Base-by-base conservation (phyloP, 2,888 invertebrate genomes). In the Ariolimax columbianus region DNA sequence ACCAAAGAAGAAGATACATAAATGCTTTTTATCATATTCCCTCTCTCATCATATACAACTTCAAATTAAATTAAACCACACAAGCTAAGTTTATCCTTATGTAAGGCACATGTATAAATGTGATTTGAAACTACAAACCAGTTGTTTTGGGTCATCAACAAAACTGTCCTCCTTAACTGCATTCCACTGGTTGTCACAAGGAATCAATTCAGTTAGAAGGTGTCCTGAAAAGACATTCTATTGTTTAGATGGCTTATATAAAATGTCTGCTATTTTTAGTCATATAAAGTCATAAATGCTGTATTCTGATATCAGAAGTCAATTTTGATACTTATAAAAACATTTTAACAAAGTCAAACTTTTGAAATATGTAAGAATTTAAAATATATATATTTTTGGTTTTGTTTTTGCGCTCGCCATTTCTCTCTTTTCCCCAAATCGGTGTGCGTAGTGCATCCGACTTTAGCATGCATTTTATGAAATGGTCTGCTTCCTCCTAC, bases 61-160 rank as follows among this genome's bases (percentile, higher is more conserved):
- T n/a, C n/a, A n/a, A n/a, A n/a, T n/a, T n/a, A n/a, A n/a, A n/a
- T n/a, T n/a, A n/a, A n/a, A n/a, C n/a, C n/a, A n/a, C n/a, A n/a
- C n/a, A n/a, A n/a, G n/a, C n/a, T n/a, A n/a, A n/a, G n/a, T n/a
- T n/a, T n/a, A n/a, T n/a, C n/a, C n/a, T n/a, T n/a, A 47, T 47
- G 47, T 47, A 14, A 14, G 14, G 47, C 23, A 63, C 11, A n/a
- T 63, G 59, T n/a, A 63, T n/a, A n/a, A n/a, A n/a, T n/a, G n/a
- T n/a, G n/a, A n/a, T n/a, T n/a, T n/a, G n/a, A n/a, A n/a, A 78
- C 59, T 68, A 87, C 87, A 86, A 87, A 92, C 94, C 90, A 95
- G 89, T 89, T 95, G 95, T 43, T 91, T 91, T 1, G 95, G 95
- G 83, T 94, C 93, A 84, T 95, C 95, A 17, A 95, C 94, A 91